These are phyloP conservation scores for Agraylea sexmaculata DNA, from an alignment of 1,140 invertebrate species.

Conservation along the genomic window DNA sequence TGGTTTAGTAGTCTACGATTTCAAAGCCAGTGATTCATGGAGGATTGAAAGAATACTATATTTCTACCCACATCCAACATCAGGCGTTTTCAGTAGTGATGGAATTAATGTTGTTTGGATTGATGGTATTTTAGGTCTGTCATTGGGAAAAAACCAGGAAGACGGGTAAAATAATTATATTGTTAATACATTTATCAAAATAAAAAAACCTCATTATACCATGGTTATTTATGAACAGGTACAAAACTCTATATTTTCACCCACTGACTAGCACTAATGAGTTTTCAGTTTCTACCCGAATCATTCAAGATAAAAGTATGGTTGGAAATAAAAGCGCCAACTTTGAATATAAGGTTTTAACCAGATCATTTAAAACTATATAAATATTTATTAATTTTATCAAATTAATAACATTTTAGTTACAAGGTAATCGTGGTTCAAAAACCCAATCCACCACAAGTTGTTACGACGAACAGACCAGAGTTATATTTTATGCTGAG, in stretches of 20 bases:
- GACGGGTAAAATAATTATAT: constrained; percentile 24
- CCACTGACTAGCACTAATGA: constrained; percentile 33
- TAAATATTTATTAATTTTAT: constrained; percentile 3
- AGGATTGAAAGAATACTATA: constrained; percentile 54
- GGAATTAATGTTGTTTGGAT: constrained; percentile 56
- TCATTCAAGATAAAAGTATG: constrained; percentile 33
- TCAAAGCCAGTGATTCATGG: constrained; percentile 51
- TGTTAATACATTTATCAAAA: neutral
- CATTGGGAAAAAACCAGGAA: constrained; percentile 33
- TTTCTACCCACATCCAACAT: constrained; percentile 56
- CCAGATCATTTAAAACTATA: neutral
- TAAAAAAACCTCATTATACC: neutral
- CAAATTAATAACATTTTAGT: constrained; percentile 19
- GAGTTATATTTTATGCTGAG: constrained; percentile 32
- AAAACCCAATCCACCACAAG: constrained; percentile 25
- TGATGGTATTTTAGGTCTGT: constrained; percentile 51
- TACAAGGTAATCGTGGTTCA: constrained; percentile 30
- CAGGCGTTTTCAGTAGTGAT: constrained; percentile 48
- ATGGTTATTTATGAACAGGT: constrained; percentile 15
- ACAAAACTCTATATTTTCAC: constrained; percentile 35
- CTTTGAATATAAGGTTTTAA: constrained; percentile 36
- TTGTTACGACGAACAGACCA: constrained; percentile 27
- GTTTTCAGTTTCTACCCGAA: constrained; percentile 29
- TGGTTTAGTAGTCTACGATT: constrained; percentile 52
- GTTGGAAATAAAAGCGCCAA: constrained; percentile 34